Evolutionary conservation across 2,113 vertebrate species (phyloP).

Genomic region (Physeter macrocephalus): DNA sequence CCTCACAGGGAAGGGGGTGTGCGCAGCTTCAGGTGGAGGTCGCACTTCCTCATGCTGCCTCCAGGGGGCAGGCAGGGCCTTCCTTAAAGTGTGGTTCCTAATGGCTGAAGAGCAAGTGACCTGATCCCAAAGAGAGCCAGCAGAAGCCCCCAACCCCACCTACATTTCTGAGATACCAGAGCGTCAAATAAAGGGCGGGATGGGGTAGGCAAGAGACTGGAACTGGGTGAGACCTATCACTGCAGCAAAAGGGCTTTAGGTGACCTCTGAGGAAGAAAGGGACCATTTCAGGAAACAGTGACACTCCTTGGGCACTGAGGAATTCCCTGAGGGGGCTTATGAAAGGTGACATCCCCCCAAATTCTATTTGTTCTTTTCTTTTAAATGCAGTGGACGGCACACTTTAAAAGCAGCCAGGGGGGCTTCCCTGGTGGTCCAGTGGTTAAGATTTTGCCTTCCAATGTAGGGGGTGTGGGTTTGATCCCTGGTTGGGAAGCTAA

Average conservation of each 20-base stretch:
- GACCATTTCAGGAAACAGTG: not conserved
- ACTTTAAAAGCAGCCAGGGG: not conserved
- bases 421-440: too few species aligned
- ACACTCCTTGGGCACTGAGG: not conserved
- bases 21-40: rapidly evolving
- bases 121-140: not conserved
- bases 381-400: not conserved
- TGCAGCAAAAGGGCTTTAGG: not conserved
- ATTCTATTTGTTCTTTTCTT: not conserved
- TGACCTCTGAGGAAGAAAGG: not conserved
- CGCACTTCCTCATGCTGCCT: not conserved
- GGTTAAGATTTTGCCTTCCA: too few species aligned
- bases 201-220: too few species aligned
- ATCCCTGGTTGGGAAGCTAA: too few species aligned
- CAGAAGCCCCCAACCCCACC: too few species aligned
- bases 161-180: not conserved
- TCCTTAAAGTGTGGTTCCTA: not conserved
- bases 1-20: too few species aligned
- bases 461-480: too few species aligned
- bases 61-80: not conserved
- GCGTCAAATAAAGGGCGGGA: not conserved
- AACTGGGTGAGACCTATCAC: not conserved
- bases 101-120: not conserved
- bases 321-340: not conserved
- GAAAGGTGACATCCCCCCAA: not conserved